These are phyloP conservation scores for Apodemus agrarius DNA, from an alignment of 2,797 vertebrate species.

Conservation along the genomic window DNA sequence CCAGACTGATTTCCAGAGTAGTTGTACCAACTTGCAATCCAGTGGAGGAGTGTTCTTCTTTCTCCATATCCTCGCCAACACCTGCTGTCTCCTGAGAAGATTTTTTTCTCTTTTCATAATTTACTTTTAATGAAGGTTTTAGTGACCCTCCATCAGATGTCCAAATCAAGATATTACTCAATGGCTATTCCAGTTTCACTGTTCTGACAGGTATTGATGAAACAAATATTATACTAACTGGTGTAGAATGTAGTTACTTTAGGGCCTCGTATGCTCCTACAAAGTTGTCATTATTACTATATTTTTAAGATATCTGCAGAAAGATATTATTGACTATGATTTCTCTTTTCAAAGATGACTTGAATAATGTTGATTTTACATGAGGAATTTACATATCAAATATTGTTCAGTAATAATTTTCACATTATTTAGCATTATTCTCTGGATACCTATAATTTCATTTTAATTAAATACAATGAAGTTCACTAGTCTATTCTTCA, in stretches of 20 bases:
- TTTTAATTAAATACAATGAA: background rate
- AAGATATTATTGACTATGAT: background rate
- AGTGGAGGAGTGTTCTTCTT: too few species aligned
- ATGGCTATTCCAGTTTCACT: background rate
- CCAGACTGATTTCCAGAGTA: too few species aligned
- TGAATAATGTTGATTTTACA: background rate
- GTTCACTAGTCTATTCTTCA: background rate
- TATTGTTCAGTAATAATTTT: background rate
- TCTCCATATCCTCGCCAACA: too few species aligned
- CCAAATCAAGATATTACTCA: background rate
- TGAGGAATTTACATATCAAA: background rate
- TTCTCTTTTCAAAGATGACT: background rate
- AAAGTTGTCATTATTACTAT: background rate
- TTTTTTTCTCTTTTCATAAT: background rate
- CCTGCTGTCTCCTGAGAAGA: too few species aligned
- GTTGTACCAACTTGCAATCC: too few species aligned
- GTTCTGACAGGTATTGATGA: background rate
- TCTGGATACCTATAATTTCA: background rate
- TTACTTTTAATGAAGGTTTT: background rate
- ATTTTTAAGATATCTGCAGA: background rate
- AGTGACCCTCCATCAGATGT: background rate
- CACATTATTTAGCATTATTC: background rate
- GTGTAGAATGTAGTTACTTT: background rate
- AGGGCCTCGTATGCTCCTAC: rapidly evolving
- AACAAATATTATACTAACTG: background rate